A percentile compares a stretch with the other conserved stretches of the same genome.
Evolutionary conservation across 1,140 invertebrate species (phyloP).

Genomic region (Hormaphis cornu): DNA sequence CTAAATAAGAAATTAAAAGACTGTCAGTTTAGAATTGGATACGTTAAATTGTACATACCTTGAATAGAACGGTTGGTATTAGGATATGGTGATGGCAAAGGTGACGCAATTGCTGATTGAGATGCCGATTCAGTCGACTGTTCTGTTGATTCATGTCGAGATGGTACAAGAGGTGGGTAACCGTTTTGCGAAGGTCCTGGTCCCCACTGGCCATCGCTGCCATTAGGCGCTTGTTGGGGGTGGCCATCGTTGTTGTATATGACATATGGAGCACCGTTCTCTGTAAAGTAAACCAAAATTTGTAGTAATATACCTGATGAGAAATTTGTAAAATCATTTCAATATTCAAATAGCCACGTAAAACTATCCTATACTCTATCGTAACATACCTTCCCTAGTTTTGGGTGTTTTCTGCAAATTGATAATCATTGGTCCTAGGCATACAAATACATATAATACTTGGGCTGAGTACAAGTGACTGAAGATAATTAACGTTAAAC

Average conservation of each 20-base stretch:
- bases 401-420: slow-evolving; percentile 27
- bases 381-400: slow-evolving; percentile 12
- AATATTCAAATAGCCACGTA: neutral
- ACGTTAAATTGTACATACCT: neutral
- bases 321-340: neutral
- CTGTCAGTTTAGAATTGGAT: neutral
- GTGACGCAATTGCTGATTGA: slow-evolving; percentile 46
- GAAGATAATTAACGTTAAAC: neutral
- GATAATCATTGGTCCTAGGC: slow-evolving; percentile 21
- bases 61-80: slow-evolving; percentile 47
- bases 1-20: neutral
- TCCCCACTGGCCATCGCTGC: slow-evolving; percentile 19
- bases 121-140: slow-evolving; percentile 43
- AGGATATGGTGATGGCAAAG: slow-evolving; percentile 57
- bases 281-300: slow-evolving; percentile 43
- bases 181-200: slow-evolving; percentile 28
- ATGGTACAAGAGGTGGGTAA: slow-evolving; percentile 37
- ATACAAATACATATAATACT: neutral
- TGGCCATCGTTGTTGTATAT: slow-evolving; percentile 67
- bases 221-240: slow-evolving; percentile 18
- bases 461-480: neutral
- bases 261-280: slow-evolving; percentile 74
- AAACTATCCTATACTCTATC: neutral
- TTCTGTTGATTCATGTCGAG: slow-evolving; percentile 43
- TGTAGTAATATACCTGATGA: too few species aligned